A percentile compares a stretch with the other conserved stretches of the same genome.
Evolutionary conservation across 2,113 vertebrate species (phyloP).

Genomic region (Gobiocypris rarus): DNA sequence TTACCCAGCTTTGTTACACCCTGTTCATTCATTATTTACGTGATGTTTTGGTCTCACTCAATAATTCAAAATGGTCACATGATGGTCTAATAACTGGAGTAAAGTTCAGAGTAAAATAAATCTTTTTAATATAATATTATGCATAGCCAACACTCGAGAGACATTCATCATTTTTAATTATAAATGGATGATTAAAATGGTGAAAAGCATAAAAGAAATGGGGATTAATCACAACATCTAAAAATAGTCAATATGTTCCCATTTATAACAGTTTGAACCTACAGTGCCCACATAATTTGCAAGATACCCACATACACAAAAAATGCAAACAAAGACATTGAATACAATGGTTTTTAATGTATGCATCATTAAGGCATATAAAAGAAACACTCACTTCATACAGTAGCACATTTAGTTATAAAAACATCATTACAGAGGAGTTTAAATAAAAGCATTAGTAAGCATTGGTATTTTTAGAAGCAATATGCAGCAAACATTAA

Average conservation of each 20-base stretch:
- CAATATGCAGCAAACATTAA: background rate
- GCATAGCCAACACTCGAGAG: background rate
- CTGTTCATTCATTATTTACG: slow-evolving; percentile 66
- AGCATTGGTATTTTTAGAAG: slow-evolving; percentile 10
- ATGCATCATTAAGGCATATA: background rate
- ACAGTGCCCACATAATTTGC: background rate
- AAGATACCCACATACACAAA: background rate
- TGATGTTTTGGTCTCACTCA: slow-evolving; percentile 67
- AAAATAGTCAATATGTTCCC: background rate
- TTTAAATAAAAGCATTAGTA: slow-evolving; percentile 8
- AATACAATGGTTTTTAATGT: background rate
- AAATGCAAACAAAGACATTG: background rate
- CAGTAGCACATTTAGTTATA: background rate
- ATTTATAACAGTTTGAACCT: background rate
- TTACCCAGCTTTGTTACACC: slow-evolving; percentile 60
- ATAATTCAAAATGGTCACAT: slow-evolving; percentile 67
- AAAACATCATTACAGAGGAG: background rate
- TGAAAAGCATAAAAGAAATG: background rate
- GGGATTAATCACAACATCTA: background rate
- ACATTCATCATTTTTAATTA: background rate
- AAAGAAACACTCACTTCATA: background rate
- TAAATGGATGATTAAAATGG: background rate
- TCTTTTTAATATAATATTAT: background rate
- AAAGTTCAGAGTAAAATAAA: slow-evolving; percentile 29
- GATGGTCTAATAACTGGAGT: slow-evolving; percentile 50